Conservation (phyloP, 2,113 vertebrate species). For the Dipodomys stephensi region DNA sequence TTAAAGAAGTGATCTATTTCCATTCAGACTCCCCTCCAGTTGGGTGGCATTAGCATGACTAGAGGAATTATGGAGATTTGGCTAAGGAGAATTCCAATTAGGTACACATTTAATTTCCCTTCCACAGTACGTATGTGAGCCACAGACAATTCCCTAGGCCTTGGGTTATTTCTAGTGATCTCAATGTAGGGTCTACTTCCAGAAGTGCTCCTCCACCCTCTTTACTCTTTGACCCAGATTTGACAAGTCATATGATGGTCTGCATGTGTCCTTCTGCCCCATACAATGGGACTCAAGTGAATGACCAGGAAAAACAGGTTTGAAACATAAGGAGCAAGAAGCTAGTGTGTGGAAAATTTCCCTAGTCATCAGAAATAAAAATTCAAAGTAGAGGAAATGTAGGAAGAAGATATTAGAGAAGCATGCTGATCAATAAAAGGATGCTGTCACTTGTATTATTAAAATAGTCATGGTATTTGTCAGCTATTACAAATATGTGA, state of each 20-base stretch:
- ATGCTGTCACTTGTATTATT: not conserved
- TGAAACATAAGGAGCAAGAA: not conserved
- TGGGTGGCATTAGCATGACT: not conserved
- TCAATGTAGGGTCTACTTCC: not conserved
- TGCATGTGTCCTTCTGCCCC: not conserved
- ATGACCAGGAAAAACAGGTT: not conserved
- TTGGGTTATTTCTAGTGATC: not conserved
- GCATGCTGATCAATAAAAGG: not conserved
- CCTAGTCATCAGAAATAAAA: not conserved
- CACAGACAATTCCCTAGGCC: not conserved
- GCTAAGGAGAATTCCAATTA: slow-evolving; percentile 16
- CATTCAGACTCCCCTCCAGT: not conserved
- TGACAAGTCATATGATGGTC: not conserved
- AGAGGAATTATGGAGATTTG: not conserved
- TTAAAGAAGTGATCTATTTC: slow-evolving; percentile 16
- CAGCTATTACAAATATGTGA: not conserved
- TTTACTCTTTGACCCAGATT: not conserved
- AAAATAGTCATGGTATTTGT: not conserved
- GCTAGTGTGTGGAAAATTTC: not conserved
- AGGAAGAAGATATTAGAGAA: not conserved
- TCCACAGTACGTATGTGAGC: not conserved
- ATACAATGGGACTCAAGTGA: not conserved
- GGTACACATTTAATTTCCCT: not conserved
- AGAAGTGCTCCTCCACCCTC: not conserved
- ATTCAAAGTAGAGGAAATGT: not conserved